These are phyloP conservation scores for Eurystomus glaucurus DNA, from an alignment of 2,797 vertebrate species.

Conservation along the genomic window DNA sequence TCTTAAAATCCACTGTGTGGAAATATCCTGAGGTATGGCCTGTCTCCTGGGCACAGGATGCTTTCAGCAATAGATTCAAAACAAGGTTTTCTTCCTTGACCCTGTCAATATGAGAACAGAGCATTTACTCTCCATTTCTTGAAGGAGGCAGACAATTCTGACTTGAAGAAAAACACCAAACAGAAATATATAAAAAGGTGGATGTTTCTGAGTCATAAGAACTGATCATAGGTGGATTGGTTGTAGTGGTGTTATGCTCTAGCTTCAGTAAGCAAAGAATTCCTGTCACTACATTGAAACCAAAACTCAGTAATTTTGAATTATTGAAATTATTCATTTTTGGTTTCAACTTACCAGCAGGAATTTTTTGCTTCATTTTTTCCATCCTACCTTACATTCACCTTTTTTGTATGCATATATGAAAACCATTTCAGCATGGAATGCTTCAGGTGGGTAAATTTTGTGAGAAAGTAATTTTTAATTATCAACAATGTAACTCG, in stretches of 20 bases:
- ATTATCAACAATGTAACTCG: background rate
- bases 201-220: background rate
- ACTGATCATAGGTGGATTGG: background rate
- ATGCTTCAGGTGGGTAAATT: background rate
- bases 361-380: background rate
- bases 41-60: background rate
- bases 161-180: background rate
- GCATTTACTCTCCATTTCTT: background rate
- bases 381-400: background rate
- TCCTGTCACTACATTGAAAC: background rate
- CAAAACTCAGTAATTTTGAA: background rate
- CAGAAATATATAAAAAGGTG: background rate
- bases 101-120: background rate
- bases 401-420: background rate
- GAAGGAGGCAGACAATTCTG: background rate
- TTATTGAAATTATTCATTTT: background rate
- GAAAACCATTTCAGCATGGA: rapidly evolving
- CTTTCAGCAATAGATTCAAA: background rate
- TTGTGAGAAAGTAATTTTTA: background rate
- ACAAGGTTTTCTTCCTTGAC: background rate
- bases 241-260: background rate
- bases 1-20: background rate
- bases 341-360: background rate
- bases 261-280: background rate
- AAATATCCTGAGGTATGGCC: background rate